Base-by-base conservation (phyloP, 1,140 invertebrate species). In the Lepidurus couesii region DNA sequence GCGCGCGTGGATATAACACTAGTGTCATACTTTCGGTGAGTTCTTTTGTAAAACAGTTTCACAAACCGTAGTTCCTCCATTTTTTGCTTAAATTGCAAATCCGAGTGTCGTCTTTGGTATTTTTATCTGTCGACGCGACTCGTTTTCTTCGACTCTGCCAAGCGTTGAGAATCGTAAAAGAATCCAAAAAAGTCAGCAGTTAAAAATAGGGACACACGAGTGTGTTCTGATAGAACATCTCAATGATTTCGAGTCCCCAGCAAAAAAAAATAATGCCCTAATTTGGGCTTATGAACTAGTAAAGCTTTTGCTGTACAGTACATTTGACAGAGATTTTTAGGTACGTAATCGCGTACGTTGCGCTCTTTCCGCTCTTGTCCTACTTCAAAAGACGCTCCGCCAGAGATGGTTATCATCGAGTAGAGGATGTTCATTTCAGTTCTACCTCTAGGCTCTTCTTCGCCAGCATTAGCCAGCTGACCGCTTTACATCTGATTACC, bases 171-270 rank as follows among this genome's bases (percentile, higher is more conserved):
- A 65, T 65, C 9, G 4, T 47, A n/a, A 9, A 65, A 21, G 53
- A 65, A 65, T 65, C 0, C n/a, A 13, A 65, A 65, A 65, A 65
- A 65, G 53, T 65, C 53, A 65, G 53, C 53, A 65, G 53, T 65
- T 65, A 65, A 65, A 65, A 65, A 65, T 65, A 65, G 53, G 53
- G 53, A 65, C 45, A 5, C 16, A 47, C 53, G 53, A 65, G 5
- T 65, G 53, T 65, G 53, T 65, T 13, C 7, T 10, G 9, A 16
- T 16, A 7, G 16, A 34, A 34, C 34, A 34, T 3, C 34, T 34
- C 34, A 34, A 4, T 34, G 34, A 34, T 34, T 34, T 34, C 34
- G 34, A 34, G 4, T 34, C 34, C 34, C 34, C 34, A 4, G 34
- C 34, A 34, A 34, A 34, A 34, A 34, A 34, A 34, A 34, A 34